A percentile compares a stretch with the other conserved stretches of the same genome.
phyloP scores from a whole-genome alignment of 2,113 vertebrate genomes.

The Gyps fulvus region DNA sequence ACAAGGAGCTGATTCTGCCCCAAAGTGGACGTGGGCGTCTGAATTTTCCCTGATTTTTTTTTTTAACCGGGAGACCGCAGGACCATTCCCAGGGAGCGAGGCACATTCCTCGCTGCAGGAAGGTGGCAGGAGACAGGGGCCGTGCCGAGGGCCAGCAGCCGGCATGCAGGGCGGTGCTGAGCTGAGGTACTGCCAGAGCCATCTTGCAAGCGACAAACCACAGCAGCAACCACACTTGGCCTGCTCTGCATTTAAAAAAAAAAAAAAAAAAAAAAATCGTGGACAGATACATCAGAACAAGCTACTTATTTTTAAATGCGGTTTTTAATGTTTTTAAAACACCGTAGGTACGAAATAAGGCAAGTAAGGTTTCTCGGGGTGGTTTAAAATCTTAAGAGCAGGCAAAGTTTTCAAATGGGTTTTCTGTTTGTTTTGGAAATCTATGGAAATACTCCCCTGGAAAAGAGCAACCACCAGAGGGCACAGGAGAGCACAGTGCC shows the following conservation, averaged over 20 bases:
- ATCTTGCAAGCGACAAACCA: not conserved
- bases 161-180: rapidly evolving
- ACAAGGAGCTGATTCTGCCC: not conserved
- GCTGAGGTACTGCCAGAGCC: not conserved
- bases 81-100: not conserved
- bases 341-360: not conserved
- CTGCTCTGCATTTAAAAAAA: not conserved
- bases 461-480: not conserved
- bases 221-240: not conserved
- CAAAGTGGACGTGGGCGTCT: rapidly evolving
- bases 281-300: not conserved
- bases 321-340: not conserved
- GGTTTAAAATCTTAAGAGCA: not conserved
- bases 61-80: not conserved
- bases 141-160: rapidly evolving
- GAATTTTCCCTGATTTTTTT: not conserved
- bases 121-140: not conserved
- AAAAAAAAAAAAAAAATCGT: rapidly evolving
- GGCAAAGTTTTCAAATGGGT: not conserved
- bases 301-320: not conserved
- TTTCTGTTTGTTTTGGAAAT: not conserved
- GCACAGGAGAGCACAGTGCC: not conserved
- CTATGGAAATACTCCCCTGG: not conserved
- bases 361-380: not conserved
- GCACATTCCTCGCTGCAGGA: not conserved